Base-by-base conservation (phyloP, 2,888 invertebrate species). In the Latrodectus hesperus region DNA sequence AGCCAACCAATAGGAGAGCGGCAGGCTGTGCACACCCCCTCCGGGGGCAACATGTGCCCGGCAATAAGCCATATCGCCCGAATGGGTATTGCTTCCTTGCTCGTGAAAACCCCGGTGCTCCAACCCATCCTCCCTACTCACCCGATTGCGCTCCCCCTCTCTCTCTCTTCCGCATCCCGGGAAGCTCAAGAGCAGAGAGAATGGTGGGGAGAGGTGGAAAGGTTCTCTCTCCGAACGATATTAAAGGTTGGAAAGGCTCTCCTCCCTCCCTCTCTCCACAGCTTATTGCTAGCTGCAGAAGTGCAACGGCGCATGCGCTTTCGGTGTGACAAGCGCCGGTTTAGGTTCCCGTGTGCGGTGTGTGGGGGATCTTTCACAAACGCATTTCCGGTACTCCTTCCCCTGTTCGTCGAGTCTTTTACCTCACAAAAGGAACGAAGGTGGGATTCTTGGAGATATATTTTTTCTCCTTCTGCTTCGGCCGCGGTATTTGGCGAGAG, bases 51-150 rank as follows among this genome's bases (percentile, higher is more conserved):
- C 88, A 85, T 78, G 88, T 84, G 88, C 88, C 74, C 81, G 52
- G 88, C 88, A 88, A 88, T 88, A 88, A 88, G 88, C 88, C 85
- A 81, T 84, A 85, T 88, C 88, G 88, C 88, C 79, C 83, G 75
- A 82, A 88, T 88, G 77, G 88, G 72, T 88, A 88, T 88, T 88
- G 88, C 88, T 84, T 77, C 79, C 81, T 85, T 79, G 85, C 85
- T 84, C 84, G 81, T 82, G 84, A 88, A 84, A 83, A 78, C 82
- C 82, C 81, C 83, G 49, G 49, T 55, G 38, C 77, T 14, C 52
- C 49, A 38, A 22, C 8, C 64, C 52, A 38, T 53, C 77, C 55
- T 55, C 49, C 65, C 51, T 51, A 67, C 55, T 38, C 53, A 78
- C 82, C 81, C 83, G 22, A 26, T 26, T 22, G 68, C 16, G 17